phyloP scores from a whole-genome alignment of 2,888 invertebrate genomes.

The Callosobruchus maculatus region DNA sequence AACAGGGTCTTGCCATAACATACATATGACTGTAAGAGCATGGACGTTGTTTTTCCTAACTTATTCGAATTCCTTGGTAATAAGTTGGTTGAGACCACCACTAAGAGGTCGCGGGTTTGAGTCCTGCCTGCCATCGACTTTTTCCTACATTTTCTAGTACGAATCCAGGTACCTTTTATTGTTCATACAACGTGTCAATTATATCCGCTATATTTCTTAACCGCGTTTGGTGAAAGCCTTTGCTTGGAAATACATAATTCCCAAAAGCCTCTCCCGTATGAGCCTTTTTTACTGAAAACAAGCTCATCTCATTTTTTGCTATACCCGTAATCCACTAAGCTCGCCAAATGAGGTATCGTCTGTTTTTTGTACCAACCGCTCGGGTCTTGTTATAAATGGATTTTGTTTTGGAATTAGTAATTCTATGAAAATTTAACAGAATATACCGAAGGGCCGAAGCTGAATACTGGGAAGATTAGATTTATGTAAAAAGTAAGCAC shows the following conservation, averaged over 20 bases:
- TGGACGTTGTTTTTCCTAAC: too few relatives aligned
- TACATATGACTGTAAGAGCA: too few relatives aligned
- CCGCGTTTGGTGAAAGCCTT: background rate
- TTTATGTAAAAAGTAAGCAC: background rate
- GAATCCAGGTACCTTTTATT: too few relatives aligned
- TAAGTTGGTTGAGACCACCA: too few relatives aligned
- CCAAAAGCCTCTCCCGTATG: background rate
- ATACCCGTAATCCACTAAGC: background rate
- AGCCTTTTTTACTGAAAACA: background rate
- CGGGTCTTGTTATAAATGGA: background rate
- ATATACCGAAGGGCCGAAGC: background rate
- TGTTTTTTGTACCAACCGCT: background rate
- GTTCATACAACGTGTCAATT: too few relatives aligned
- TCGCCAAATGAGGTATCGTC: background rate
- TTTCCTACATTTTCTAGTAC: too few relatives aligned
- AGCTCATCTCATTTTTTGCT: background rate
- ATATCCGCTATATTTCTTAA: too few relatives aligned
- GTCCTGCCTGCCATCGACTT: too few relatives aligned
- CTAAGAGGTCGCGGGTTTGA: too few relatives aligned
- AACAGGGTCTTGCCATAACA: too few relatives aligned
- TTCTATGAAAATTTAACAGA: background rate
- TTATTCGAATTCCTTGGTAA: too few relatives aligned
- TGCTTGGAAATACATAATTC: background rate
- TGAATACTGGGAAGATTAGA: background rate
- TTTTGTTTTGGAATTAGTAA: background rate